Evolutionary conservation across 2,888 invertebrate genomes (phyloP).

Genomic region (Idaea dimidiata): DNA sequence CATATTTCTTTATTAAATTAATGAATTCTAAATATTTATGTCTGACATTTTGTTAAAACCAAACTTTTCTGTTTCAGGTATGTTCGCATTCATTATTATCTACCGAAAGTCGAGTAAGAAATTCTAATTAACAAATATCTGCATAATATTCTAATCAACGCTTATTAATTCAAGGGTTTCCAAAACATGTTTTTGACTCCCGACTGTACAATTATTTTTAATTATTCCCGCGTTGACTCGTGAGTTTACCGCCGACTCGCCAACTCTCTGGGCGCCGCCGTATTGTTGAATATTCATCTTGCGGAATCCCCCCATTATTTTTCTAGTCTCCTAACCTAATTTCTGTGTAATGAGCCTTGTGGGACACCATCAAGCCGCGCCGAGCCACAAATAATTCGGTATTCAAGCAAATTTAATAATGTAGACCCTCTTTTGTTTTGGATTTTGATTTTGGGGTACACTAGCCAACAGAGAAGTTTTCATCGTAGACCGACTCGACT

Average conservation of each 20-base stretch:
- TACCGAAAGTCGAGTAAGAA: slow-evolving; percentile 15
- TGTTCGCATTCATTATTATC: slow-evolving; percentile 15
- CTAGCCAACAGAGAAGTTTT: too few species aligned
- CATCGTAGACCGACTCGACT: too few species aligned
- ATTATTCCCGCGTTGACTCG: slow-evolving; percentile 46
- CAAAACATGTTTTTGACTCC: slow-evolving; percentile 17
- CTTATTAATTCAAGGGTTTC: slow-evolving; percentile 12
- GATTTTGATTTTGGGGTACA: slow-evolving; percentile 33
- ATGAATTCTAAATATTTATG: neutral
- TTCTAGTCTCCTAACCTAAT: slow-evolving; percentile 63
- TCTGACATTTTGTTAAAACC: neutral
- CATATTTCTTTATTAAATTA: neutral
- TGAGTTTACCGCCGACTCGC: slow-evolving; percentile 26
- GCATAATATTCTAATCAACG: slow-evolving; percentile 5
- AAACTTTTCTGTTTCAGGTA: slow-evolving; percentile 39
- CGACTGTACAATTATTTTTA: slow-evolving; percentile 65
- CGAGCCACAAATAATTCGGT: slow-evolving; percentile 37
- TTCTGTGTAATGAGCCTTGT: slow-evolving; percentile 60
- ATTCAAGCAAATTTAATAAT: slow-evolving; percentile 44
- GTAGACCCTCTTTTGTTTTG: slow-evolving; percentile 44
- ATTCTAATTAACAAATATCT: neutral
- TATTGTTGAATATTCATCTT: slow-evolving; percentile 65
- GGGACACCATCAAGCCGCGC: slow-evolving; percentile 31
- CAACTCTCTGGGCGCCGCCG: slow-evolving; percentile 29
- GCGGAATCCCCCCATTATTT: slow-evolving; percentile 58